Evolutionary conservation across 1,140 invertebrate genomes (phyloP).

Genomic region (Meteorus sp.): DNA sequence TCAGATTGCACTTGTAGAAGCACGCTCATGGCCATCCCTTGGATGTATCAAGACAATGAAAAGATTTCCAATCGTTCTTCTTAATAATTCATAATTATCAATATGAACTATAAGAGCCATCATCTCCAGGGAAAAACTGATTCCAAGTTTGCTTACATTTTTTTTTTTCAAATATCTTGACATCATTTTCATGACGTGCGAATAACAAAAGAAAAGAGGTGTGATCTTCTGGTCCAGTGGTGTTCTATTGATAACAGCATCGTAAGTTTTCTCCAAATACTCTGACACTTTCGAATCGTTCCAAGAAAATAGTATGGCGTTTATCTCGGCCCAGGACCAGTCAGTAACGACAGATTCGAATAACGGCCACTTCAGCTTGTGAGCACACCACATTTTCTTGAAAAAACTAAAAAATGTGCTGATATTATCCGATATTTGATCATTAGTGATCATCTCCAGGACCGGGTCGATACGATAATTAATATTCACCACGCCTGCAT

Average conservation of each 20-base stretch:
- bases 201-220: constrained; percentile 4
- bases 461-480: constrained; percentile 12
- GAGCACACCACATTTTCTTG: neutral
- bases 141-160: neutral
- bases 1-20: neutral
- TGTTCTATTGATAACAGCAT: neutral
- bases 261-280: constrained; percentile 15
- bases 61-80: neutral
- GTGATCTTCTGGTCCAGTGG: neutral
- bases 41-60: constrained; percentile 4
- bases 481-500: constrained; percentile 7
- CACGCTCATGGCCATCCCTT: neutral
- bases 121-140: constrained; percentile 7
- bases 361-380: constrained; percentile 9
- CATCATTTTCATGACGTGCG: constrained; percentile 24
- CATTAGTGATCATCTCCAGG: constrained; percentile 22
- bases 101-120: constrained; percentile 16
- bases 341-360: constrained; percentile 10
- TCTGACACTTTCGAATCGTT: constrained; percentile 8
- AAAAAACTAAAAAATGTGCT: constrained; percentile 16
- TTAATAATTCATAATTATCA: neutral
- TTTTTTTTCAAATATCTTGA: constrained; percentile 11
- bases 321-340: constrained; percentile 21
- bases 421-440: constrained; percentile 13
- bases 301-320: constrained; percentile 14